These are phyloP conservation scores for Penaeus japonicus DNA, from an alignment of 1,140 invertebrate genomes.

Conservation along the genomic window DNA sequence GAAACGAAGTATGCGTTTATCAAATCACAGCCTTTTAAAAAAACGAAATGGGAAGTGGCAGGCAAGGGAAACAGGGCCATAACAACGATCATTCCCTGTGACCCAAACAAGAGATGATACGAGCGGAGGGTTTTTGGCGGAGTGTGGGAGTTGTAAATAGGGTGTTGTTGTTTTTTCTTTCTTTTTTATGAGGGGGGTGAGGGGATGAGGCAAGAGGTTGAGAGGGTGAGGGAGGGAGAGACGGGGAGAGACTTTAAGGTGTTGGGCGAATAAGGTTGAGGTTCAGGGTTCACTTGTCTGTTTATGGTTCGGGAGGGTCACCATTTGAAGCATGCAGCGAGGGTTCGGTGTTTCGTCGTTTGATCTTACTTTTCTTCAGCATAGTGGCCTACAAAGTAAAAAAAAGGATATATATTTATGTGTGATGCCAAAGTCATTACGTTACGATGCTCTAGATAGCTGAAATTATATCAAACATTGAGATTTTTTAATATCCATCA, in stretches of 20 bases:
- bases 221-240: conserved; percentile 11
- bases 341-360: conserved; percentile 86
- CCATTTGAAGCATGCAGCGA: conserved; percentile 68
- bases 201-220: background rate
- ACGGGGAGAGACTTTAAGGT: background rate
- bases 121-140: no score
- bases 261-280: background rate
- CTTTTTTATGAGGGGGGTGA: background rate
- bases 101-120: no score
- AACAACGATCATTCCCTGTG: no score
- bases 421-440: conserved; percentile 7
- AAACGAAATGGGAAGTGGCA: no score
- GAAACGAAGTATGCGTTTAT: no score
- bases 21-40: no score
- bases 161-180: no score
- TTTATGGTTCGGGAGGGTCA: conserved; percentile 50
- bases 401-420: conserved; percentile 26
- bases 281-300: background rate
- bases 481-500: background rate
- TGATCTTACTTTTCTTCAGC: conserved; percentile 96
- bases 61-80: no score
- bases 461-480: conserved; percentile 26
- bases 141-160: background rate
- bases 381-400: conserved; percentile 75
- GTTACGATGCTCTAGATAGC: background rate